Conservation (phyloP, 2,113 vertebrate genomes). For the Dromaius novaehollandiae region DNA sequence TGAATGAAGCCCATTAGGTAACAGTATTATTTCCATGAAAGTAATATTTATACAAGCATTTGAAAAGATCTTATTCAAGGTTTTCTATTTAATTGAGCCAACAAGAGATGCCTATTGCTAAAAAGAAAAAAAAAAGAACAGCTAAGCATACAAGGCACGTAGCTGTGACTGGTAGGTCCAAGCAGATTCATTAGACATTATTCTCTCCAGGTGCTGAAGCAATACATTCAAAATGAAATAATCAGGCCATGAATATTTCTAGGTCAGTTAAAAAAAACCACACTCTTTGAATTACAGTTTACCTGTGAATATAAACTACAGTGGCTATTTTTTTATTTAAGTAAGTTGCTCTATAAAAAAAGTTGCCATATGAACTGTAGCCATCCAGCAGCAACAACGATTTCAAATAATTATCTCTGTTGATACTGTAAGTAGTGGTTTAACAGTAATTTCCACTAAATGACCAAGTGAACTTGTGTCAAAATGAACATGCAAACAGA, state of each 20-base stretch:
- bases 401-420: neutral
- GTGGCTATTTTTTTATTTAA: neutral
- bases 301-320: neutral
- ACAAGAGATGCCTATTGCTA: neutral
- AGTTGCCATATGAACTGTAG: neutral
- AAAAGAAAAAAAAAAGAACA: neutral
- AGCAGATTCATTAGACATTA: neutral
- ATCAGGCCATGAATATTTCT: neutral
- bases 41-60: conserved; percentile 36
- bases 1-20: conserved; percentile 42
- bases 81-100: neutral
- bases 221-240: neutral
- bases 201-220: neutral
- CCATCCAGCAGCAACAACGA: neutral
- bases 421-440: neutral
- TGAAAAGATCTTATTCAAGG: neutral
- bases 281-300: neutral
- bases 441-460: neutral
- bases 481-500: neutral
- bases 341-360: neutral
- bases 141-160: neutral
- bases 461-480: neutral
- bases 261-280: neutral
- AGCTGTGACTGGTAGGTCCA: neutral
- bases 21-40: conserved; percentile 51